Conservation (phyloP, 2,888 invertebrate species). For the Eupithecia exiguata region DNA sequence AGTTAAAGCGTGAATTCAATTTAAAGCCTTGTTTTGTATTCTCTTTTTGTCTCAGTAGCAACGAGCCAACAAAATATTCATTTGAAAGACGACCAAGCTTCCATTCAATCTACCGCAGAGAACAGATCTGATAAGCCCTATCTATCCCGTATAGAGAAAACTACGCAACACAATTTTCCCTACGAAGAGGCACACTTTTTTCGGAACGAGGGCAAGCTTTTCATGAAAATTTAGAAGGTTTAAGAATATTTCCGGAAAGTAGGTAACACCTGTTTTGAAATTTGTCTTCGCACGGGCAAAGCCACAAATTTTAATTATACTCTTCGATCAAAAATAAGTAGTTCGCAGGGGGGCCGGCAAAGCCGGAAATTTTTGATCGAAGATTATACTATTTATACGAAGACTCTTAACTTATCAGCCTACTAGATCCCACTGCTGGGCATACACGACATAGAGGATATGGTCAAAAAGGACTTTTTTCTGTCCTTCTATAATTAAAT, state of each 20-base stretch:
- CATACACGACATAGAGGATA: no score
- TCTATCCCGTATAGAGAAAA: slow-evolving; percentile 39
- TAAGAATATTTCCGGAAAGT: not conserved
- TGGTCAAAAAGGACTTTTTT: no score
- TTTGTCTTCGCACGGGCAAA: not conserved
- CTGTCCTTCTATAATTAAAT: no score
- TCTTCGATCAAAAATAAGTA: no score
- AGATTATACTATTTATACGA: no score
- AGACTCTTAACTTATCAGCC: no score
- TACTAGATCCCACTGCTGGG: no score
- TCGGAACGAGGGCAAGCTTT: slow-evolving; percentile 27
- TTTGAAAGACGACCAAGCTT: slow-evolving; percentile 45
- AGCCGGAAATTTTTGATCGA: no score
- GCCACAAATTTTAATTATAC: not conserved
- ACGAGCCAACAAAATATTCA: slow-evolving; percentile 35
- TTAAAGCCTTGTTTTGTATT: not conserved
- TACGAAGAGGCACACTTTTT: slow-evolving; percentile 38
- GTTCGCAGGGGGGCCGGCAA: no score
- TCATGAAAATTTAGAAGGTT: not conserved
- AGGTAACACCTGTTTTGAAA: not conserved
- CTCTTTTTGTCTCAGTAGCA: not conserved
- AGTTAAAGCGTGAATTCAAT: no score
- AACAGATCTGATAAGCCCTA: slow-evolving; percentile 55
- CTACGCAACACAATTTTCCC: slow-evolving; percentile 44
- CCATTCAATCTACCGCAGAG: slow-evolving; percentile 52